phyloP scores from a whole-genome alignment of 2,888 invertebrate genomes.

The Fabriciana adippe region DNA sequence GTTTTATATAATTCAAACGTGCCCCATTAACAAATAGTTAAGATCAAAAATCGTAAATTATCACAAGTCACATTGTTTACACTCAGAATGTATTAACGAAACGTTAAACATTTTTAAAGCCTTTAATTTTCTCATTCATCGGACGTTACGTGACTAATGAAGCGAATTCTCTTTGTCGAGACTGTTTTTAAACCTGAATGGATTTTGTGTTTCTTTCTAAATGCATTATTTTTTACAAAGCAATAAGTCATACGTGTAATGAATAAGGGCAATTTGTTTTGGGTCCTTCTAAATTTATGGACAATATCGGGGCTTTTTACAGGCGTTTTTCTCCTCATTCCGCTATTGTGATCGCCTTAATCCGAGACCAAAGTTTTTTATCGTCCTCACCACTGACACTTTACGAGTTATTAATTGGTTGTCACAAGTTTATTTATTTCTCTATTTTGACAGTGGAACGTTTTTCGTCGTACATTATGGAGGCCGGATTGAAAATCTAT shows the following conservation, averaged over 20 bases:
- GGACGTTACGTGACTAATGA: conserved; percentile 73
- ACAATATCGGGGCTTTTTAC: conserved; percentile 76
- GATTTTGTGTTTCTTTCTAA: conserved; percentile 67
- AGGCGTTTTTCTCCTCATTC: conserved; percentile 75
- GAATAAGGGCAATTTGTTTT: conserved; percentile 83
- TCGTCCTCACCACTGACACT: conserved; percentile 77
- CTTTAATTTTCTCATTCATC: conserved; percentile 48
- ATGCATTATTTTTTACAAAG: conserved; percentile 73
- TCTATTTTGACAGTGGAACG: conserved; percentile 78
- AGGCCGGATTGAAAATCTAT: conserved; percentile 81
- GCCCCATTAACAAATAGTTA: conserved; percentile 13
- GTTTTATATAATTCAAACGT: not conserved
- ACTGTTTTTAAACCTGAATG: conserved; percentile 52
- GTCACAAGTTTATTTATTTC: conserved; percentile 81
- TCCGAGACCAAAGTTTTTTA: conserved; percentile 67
- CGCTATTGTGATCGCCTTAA: conserved; percentile 76
- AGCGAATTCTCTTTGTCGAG: conserved; percentile 61
- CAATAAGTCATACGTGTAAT: conserved; percentile 81
- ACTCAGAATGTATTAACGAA: conserved; percentile 36
- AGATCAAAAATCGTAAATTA: conserved; percentile 14
- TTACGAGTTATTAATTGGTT: conserved; percentile 83
- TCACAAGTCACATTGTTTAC: conserved; percentile 21
- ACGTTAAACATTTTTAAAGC: conserved; percentile 49
- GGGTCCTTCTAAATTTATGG: conserved; percentile 80
- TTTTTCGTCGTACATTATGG: conserved; percentile 78